phyloP scores from a whole-genome alignment of 2,113 vertebrate species.

The Strix aluco region DNA sequence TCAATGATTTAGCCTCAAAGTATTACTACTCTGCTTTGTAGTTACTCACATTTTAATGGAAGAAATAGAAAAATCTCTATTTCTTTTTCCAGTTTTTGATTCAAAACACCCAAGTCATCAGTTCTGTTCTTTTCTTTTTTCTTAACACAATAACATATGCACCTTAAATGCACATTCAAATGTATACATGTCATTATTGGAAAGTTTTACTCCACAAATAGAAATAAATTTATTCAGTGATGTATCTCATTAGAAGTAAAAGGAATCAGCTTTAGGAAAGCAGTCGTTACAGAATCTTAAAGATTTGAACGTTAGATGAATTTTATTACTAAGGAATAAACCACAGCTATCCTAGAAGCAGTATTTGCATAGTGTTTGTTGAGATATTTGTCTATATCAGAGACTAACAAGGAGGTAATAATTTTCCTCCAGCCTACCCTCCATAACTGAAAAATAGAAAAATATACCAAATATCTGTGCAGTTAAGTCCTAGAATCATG shows the following conservation, averaged over 20 bases:
- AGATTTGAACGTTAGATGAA: neutral
- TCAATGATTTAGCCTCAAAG: neutral
- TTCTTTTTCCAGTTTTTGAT: neutral
- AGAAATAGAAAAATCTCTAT: neutral
- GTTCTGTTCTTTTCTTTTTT: neutral
- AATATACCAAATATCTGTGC: neutral
- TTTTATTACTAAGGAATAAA: neutral
- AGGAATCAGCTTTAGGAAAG: neutral
- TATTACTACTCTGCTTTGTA: neutral
- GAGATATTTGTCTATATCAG: neutral
- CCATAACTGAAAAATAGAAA: neutral
- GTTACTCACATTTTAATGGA: neutral
- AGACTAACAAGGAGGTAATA: neutral
- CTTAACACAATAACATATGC: fast-evolving
- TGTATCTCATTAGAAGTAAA: neutral
- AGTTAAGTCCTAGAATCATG: neutral
- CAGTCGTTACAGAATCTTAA: neutral
- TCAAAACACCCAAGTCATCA: neutral
- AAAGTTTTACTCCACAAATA: neutral
- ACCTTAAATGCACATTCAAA: neutral
- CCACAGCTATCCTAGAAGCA: neutral
- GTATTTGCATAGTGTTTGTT: neutral
- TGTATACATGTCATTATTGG: neutral
- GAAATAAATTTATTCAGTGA: neutral
- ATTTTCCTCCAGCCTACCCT: neutral